These are phyloP conservation scores for Notiomystis cincta DNA, from an alignment of 2,113 vertebrate genomes.

Conservation along the genomic window DNA sequence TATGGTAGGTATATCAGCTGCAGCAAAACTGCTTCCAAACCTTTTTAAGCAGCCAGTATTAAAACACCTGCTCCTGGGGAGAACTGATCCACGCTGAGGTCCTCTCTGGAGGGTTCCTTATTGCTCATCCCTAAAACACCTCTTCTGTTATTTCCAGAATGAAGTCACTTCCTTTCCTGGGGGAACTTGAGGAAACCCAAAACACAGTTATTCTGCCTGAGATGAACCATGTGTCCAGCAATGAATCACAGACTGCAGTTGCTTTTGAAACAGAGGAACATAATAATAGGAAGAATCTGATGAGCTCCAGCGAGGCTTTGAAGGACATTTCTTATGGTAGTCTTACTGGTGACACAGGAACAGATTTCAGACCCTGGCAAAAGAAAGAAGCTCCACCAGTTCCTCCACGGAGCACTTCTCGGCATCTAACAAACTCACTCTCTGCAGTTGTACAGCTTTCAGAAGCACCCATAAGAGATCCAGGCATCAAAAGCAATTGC, in stretches of 20 bases:
- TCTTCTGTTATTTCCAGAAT: constrained; percentile 64
- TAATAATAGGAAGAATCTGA: constrained; percentile 74
- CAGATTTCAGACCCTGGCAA: constrained; percentile 48
- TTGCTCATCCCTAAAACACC: not conserved
- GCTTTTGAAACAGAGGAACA: constrained; percentile 75
- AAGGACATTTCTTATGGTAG: not conserved
- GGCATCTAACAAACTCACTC: constrained; percentile 75
- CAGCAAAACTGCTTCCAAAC: not conserved
- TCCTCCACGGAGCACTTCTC: constrained; percentile 87
- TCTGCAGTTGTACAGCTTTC: constrained; percentile 60
- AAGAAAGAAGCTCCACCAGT: constrained; percentile 77
- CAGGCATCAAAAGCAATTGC: constrained; percentile 14
- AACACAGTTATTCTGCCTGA: constrained; percentile 46
- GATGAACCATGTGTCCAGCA: constrained; percentile 17
- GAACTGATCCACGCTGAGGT: not conserved
- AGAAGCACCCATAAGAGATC: constrained; percentile 69
- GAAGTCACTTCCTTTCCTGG: constrained; percentile 72
- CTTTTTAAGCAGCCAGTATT: not conserved
- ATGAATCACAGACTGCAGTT: constrained; percentile 54
- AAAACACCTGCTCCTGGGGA: not conserved
- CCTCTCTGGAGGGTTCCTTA: not conserved
- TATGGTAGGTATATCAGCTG: not conserved
- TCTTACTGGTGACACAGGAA: constrained; percentile 35
- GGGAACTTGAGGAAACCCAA: constrained; percentile 63
- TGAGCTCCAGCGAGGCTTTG: constrained; percentile 14